Evolutionary conservation across 2,888 invertebrate species (phyloP).

Genomic region (Rhopalosiphum nymphaeae): DNA sequence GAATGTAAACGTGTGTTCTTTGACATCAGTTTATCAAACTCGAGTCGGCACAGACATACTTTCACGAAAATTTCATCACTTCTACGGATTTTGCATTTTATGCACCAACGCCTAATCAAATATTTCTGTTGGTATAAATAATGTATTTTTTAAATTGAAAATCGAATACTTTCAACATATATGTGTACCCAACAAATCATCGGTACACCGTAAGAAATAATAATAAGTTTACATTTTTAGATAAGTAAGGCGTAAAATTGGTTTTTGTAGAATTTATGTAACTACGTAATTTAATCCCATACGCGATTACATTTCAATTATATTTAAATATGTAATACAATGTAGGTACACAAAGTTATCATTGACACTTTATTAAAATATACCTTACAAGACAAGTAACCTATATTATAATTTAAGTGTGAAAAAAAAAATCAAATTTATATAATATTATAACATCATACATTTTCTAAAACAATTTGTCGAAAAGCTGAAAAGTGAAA

Average conservation of each 20-base stretch:
- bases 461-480: neutral
- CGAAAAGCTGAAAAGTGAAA: neutral
- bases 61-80: neutral
- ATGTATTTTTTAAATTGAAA: slow-evolving; percentile 13
- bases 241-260: neutral
- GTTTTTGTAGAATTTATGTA: neutral
- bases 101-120: neutral
- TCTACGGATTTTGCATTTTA: neutral
- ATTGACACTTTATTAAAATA: neutral
- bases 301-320: neutral
- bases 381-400: neutral
- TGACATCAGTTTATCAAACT: neutral
- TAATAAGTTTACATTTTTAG: neutral
- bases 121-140: neutral
- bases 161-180: neutral
- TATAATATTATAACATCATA: neutral
- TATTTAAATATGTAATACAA: neutral
- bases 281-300: neutral
- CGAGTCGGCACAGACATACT: neutral
- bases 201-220: neutral
- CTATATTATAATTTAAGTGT: neutral
- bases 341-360: neutral
- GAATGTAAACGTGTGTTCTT: neutral
- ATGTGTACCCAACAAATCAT: neutral
- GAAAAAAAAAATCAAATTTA: neutral